Percentiles rank a stretch among this genome's conserved stretches.
Evolutionary conservation across 2,797 vertebrate species (phyloP).

Genomic region (Cirrhinus mrigala): DNA sequence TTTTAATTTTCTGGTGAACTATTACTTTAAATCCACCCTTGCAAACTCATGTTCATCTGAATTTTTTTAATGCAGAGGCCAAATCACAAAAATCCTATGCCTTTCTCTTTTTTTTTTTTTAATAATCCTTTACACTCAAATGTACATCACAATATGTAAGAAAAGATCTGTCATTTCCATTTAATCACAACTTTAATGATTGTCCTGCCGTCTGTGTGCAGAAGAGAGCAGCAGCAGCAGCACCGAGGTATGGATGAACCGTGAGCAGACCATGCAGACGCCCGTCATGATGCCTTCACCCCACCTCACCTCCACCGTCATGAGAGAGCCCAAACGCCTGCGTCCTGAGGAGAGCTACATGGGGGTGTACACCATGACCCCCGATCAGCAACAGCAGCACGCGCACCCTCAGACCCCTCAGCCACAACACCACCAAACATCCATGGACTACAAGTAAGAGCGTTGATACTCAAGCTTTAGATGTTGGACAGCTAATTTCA

Average conservation of each 20-base stretch:
- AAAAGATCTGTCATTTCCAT: background rate
- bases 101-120: background rate
- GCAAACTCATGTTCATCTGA: background rate
- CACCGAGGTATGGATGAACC: conserved; percentile 91
- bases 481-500: background rate
- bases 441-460: conserved; percentile 98
- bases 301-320: conserved; percentile 96
- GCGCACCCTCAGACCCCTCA: conserved; percentile 80
- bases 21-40: background rate
- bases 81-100: too few relatives aligned
- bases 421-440: conserved; percentile 84
- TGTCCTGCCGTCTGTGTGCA: conserved; percentile 55
- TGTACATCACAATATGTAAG: background rate
- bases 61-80: background rate
- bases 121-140: background rate
- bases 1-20: background rate
- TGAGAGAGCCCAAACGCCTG: conserved; percentile 95
- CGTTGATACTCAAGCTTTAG: background rate
- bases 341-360: conserved; percentile 94
- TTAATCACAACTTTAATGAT: background rate
- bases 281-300: conserved; percentile 97
- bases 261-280: conserved; percentile 93
- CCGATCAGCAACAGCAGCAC: conserved; percentile 87
- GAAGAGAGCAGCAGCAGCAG: conserved; percentile 94
- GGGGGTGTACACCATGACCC: conserved; percentile 94